Percentiles rank a stretch among this genome's conserved stretches.
Evolutionary conservation across 2,113 vertebrate species (phyloP).

Genomic region (Isichthys henryi): DNA sequence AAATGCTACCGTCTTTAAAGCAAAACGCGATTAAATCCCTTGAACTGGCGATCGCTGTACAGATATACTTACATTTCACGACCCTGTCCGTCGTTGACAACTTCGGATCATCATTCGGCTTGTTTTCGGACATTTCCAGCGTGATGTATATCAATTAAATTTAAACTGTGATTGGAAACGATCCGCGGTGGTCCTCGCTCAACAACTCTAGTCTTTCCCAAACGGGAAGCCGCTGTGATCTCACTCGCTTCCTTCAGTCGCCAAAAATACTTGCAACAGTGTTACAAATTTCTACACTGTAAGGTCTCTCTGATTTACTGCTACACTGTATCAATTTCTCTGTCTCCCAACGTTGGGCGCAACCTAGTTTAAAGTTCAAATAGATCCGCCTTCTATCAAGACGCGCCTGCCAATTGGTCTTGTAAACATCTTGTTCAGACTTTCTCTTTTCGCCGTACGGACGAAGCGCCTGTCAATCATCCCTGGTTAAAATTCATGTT

Average conservation of each 20-base stretch:
- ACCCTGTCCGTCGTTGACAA: conserved; percentile 94
- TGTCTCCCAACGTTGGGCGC: conserved; percentile 40
- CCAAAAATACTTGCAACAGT: conserved; percentile 66
- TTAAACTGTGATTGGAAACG: conserved; percentile 49
- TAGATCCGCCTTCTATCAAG: conserved; percentile 36
- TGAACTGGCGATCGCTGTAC: not conserved
- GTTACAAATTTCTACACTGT: conserved; percentile 56
- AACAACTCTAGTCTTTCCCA: conserved; percentile 53
- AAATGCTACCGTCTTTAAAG: conserved; percentile 17
- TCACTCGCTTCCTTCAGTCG: conserved; percentile 56
- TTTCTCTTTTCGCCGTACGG: conserved; percentile 30
- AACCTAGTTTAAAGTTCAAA: conserved; percentile 41
- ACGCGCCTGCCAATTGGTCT: conserved; percentile 40
- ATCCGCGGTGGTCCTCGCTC: conserved; percentile 51
- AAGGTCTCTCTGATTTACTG: conserved; percentile 61
- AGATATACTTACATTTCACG: conserved; percentile 82
- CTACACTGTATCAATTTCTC: conserved; percentile 54
- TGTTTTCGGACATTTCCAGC: conserved; percentile 95
- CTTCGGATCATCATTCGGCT: conserved; percentile 88
- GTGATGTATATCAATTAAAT: conserved; percentile 44
- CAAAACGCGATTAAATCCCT: not conserved
- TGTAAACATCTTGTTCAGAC: not conserved
- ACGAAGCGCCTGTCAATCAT: conserved; percentile 30
- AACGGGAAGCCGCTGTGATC: conserved; percentile 55
- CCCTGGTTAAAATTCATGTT: conserved; percentile 3